Evolutionary conservation across 2,113 vertebrate genomes (phyloP), one percentile per base, ranked within the genome.

Genomic region (Hylia prasina): DNA sequence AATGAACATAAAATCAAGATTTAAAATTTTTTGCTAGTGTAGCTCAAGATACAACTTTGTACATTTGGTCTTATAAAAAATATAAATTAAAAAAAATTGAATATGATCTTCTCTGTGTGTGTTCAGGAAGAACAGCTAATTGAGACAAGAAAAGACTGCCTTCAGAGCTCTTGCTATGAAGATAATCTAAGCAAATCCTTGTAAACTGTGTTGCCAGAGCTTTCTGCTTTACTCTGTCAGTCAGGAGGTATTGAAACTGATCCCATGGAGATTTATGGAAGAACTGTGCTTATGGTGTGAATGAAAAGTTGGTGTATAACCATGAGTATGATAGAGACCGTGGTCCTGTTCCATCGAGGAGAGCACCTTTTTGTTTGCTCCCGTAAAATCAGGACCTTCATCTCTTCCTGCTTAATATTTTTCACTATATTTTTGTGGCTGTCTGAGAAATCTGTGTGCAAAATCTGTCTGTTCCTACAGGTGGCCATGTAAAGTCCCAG

Each of bases 391-490:
- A 35, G 15, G 14, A 25, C 22, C 15, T 48, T 78, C 3, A 23
- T 31, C 4, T 76, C 53, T 53, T 73, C 11, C 25, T 83, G 16
- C 11, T 65, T 89, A 30, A 5, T 42, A 44, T 37, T 82, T 89
- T 20, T 51, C 56, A 48, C 2, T 75, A 1, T 33, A 14, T 57
- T 82, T 60, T 90, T 75, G 39, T 87, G 14, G 4, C 53, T 4
- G 0, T 48, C 7, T 37, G 15, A 75, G 60, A 64, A 61, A 72
- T 54, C 8, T 45, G 10, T 25, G 8, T 2, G 1, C 21, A 39
- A 56, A 89, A 79, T 64, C 33, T 50, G 7, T 42, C 37, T 71
- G 16, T 84, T 37, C 17, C 24, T 91, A 58, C 17, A 64, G 35
- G 35, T 75, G 53, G 25, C 47, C 31, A 15, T 24, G 25, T 48